These are phyloP conservation scores for Amphipyra berbera DNA, from an alignment of 2,888 invertebrate species.

Conservation along the genomic window DNA sequence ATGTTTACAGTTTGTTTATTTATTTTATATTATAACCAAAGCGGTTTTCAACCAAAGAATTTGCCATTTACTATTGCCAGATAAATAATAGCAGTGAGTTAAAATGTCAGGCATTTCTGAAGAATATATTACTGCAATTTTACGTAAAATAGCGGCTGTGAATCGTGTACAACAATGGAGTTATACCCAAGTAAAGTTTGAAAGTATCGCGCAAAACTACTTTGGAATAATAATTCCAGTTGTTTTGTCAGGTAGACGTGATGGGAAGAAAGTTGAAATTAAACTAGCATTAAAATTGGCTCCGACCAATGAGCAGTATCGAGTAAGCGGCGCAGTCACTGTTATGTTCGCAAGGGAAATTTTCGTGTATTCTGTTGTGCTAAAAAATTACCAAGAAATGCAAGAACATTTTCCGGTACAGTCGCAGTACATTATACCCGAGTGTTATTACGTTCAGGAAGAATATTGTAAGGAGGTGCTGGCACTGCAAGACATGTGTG, in stretches of 20 bases:
- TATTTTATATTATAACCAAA: neutral
- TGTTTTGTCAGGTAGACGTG: slow-evolving; percentile 63
- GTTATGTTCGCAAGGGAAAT: slow-evolving; percentile 79
- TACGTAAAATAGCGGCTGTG: slow-evolving; percentile 54
- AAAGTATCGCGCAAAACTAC: slow-evolving; percentile 81
- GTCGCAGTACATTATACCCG: slow-evolving; percentile 68
- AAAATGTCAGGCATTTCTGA: slow-evolving; percentile 61
- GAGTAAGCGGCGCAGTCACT: slow-evolving; percentile 82
- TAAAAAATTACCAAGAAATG: slow-evolving; percentile 68
- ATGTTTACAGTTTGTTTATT: too few relatives aligned
- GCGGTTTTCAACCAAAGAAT: slow-evolving; percentile 19
- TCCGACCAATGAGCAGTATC: slow-evolving; percentile 79
- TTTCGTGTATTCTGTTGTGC: slow-evolving; percentile 74
- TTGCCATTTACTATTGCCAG: slow-evolving; percentile 14
- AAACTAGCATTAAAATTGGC: slow-evolving; percentile 79
- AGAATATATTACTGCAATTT: slow-evolving; percentile 57
- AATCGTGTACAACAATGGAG: slow-evolving; percentile 62
- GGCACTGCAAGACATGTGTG: slow-evolving; percentile 79
- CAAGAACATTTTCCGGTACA: slow-evolving; percentile 55
- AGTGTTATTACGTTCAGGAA: slow-evolving; percentile 73
- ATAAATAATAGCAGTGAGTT: neutral
- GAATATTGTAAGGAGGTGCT: slow-evolving; percentile 79
- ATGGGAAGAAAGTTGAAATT: slow-evolving; percentile 57
- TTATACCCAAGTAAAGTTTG: slow-evolving; percentile 67
- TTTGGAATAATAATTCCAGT: slow-evolving; percentile 81